phyloP scores from a whole-genome alignment of 2,888 invertebrate genomes.

The Mythimna loreyi region DNA sequence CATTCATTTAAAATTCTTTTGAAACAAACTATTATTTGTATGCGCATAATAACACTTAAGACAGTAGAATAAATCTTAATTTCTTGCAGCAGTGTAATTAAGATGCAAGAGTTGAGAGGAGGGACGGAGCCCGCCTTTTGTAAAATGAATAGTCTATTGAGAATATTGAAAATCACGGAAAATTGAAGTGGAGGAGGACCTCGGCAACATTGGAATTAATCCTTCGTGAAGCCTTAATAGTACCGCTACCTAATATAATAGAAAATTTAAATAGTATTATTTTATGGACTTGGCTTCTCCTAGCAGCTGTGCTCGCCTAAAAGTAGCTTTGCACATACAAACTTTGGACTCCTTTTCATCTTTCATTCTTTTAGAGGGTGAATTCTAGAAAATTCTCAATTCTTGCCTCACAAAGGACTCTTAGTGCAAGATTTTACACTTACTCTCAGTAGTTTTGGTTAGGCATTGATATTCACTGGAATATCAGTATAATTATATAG shows the following conservation, averaged over 20 bases:
- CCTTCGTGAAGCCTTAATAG: neutral
- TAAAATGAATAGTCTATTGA: conserved; percentile 9
- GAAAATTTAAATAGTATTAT: neutral
- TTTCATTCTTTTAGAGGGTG: no score
- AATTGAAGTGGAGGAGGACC: neutral
- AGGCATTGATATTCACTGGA: no score
- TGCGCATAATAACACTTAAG: conserved; percentile 1
- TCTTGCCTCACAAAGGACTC: no score
- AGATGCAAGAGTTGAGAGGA: neutral
- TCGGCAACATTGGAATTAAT: neutral
- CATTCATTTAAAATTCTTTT: conserved; percentile 2
- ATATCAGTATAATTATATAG: no score
- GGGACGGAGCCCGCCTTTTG: neutral
- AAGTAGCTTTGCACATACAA: no score
- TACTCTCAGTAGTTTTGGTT: no score
- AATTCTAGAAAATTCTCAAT: no score
- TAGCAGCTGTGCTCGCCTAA: no score
- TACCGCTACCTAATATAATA: neutral
- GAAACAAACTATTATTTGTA: neutral
- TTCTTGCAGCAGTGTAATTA: conserved; percentile 11
- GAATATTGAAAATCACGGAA: conserved; percentile 27
- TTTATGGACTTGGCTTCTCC: neutral
- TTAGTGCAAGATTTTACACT: no score
- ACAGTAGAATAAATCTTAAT: conserved; percentile 1
- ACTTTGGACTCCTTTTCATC: no score